Evolutionary conservation across 2,113 vertebrate genomes (phyloP).

Genomic region (Mohoua ochrocephala): DNA sequence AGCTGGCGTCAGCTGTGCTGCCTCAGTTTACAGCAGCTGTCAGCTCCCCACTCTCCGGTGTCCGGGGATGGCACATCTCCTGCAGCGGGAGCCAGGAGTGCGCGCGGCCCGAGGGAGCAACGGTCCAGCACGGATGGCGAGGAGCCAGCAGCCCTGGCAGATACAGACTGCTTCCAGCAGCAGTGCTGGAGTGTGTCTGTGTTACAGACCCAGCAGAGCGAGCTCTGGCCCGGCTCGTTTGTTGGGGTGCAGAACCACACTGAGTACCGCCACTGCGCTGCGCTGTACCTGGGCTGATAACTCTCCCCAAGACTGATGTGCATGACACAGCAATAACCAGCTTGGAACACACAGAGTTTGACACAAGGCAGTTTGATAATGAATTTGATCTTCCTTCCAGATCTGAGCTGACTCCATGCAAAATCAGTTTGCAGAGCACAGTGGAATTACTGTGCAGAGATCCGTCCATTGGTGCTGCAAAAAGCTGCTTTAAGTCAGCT

Average conservation of each 20-base stretch:
- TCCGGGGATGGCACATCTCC: rapidly evolving
- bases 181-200: neutral
- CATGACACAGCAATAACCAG: neutral
- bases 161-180: neutral
- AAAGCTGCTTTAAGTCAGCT: neutral
- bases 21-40: neutral
- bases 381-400: neutral
- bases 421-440: neutral
- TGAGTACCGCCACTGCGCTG: neutral
- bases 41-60: neutral
- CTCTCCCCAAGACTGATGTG: rapidly evolving
- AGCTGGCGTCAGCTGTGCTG: rapidly evolving
- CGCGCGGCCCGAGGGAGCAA: rapidly evolving
- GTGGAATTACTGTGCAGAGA: neutral
- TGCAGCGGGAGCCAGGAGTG: rapidly evolving
- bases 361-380: neutral
- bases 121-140: rapidly evolving
- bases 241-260: neutral
- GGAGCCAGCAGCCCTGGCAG: neutral
- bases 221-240: neutral
- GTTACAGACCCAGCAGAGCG: rapidly evolving
- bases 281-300: neutral
- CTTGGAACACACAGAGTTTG: neutral
- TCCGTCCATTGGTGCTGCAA: neutral
- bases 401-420: neutral